Percentiles rank a stretch among this genome's conserved stretches.
Conservation (phyloP, 2,888 invertebrate genomes). For the Chalcosyrphus nemorum region DNA sequence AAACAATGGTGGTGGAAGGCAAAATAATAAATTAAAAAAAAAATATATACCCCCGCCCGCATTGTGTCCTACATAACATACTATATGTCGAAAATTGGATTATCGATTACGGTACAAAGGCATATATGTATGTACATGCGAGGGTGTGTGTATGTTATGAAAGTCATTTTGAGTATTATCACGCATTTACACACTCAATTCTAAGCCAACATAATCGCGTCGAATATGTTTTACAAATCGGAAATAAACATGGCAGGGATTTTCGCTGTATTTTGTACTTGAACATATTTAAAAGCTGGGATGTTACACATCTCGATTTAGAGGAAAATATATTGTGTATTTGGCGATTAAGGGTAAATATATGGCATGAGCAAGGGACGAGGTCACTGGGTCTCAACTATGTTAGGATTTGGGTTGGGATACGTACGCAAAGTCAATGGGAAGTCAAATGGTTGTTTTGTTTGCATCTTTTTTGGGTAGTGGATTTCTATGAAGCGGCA, state of each 20-base stretch:
- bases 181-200: constrained; percentile 61
- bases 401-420: background rate
- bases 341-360: constrained; percentile 16
- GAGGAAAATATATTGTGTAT: constrained; percentile 5
- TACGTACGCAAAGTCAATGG: background rate
- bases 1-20: background rate
- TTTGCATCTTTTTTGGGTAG: background rate
- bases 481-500: no score
- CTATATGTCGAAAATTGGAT: constrained; percentile 46
- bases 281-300: constrained; percentile 32
- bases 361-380: background rate
- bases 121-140: background rate
- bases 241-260: constrained; percentile 50
- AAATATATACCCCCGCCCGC: no score
- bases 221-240: constrained; percentile 60
- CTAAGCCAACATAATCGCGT: constrained; percentile 53
- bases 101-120: constrained; percentile 51
- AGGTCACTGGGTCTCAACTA: constrained; percentile 3
- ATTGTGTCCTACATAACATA: constrained; percentile 16
- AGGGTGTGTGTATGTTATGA: constrained; percentile 16
- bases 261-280: constrained; percentile 40
- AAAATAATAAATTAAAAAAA: constrained; percentile 50
- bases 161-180: constrained; percentile 59
- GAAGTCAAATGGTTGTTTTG: background rate
- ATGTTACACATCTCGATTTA: constrained; percentile 9